Conservation (phyloP, 2,797 vertebrate species). For the Mustela erminea region DNA sequence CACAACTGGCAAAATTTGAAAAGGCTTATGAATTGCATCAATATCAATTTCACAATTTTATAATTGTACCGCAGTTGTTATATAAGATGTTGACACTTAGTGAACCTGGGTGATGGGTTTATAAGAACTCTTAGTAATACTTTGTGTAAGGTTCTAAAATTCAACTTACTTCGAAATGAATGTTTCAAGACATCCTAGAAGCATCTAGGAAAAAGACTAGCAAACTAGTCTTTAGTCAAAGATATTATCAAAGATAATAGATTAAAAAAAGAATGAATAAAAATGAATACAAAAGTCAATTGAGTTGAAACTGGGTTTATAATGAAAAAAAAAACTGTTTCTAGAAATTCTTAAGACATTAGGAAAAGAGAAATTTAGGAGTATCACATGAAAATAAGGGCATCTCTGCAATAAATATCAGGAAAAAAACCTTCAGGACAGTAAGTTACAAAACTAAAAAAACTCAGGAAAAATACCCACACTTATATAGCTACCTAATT, state of each 20-base stretch:
- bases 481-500: background rate
- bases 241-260: background rate
- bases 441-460: background rate
- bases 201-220: background rate
- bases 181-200: background rate
- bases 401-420: background rate
- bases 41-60: constrained; percentile 26
- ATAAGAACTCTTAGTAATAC: background rate
- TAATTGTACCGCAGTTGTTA: background rate
- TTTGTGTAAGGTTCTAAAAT: background rate
- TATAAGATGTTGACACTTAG: background rate
- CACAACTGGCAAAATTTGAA: background rate
- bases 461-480: background rate
- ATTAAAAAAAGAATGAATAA: background rate
- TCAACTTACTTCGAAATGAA: constrained; percentile 43
- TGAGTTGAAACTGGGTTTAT: background rate
- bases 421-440: background rate
- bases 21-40: background rate
- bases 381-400: background rate
- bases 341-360: background rate
- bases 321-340: background rate
- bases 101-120: background rate
- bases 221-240: background rate
- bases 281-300: background rate
- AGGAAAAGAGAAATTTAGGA: background rate